Evolutionary conservation across 2,888 invertebrate species (phyloP), one percentile per base, ranked within the genome.

Genomic region (Strigamia transsilvanica): DNA sequence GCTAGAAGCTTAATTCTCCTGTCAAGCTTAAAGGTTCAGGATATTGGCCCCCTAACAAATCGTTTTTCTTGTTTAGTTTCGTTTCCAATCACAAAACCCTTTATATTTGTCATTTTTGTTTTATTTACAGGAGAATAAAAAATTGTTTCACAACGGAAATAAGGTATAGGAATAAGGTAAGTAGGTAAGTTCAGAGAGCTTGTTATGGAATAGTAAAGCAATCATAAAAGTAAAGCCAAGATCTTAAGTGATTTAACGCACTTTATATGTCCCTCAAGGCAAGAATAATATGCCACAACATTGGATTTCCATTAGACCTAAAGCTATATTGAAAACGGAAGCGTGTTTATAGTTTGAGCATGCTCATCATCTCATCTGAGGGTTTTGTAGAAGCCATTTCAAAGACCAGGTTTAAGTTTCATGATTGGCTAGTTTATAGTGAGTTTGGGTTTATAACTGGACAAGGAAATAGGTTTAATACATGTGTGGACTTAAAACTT

Each of bases 271-370:
- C 56, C 18, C 21, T 56, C n/a, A 56, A 56, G n/a, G 56, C 18
- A 56, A 21, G 56, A 56, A 56, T 56, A 56, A 56, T 56, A 56
- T n/a, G 4, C 56, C 56, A 56, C 56, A 56, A 56, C 56, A 56
- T 56, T 56, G 56, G 56, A 56, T 56, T 56, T 56, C 56, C 21
- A 56, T 56, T 56, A 56, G 56, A 56, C 56, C 56, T 56, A 56
- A 56, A 56, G 56, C 56, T 56, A 56, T 56, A 56, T 56, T 56
- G 56, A 56, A 56, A 56, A 56, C 56, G 56, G 56, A 56, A 56
- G 56, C 38, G 7, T 0, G 56, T 56, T 56, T 56, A 56, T 56
- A 56, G 56, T 56, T 56, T 56, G 21, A 56, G 56, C 56, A 56
- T n/a, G 56, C 56, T 56, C 56, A 56, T 56, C 56, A 56, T 56